Evolutionary conservation across 2,113 vertebrate species (phyloP).

Genomic region (Turdus rufiventris): DNA sequence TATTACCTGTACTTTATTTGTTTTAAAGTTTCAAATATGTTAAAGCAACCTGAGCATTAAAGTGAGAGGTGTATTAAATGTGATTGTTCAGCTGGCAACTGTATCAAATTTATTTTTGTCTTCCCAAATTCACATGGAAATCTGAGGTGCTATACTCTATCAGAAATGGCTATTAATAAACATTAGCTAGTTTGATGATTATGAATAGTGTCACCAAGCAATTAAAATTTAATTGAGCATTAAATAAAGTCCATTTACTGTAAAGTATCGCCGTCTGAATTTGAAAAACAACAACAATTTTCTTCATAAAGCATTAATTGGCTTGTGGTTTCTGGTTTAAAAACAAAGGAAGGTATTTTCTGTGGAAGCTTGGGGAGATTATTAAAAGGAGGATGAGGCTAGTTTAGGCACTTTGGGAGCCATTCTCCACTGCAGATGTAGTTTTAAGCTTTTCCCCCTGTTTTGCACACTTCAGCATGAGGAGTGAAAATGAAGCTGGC

Average conservation of each 20-base stretch:
- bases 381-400: background rate
- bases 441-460: background rate
- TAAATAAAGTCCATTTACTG: conserved; percentile 61
- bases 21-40: background rate
- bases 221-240: conserved; percentile 65
- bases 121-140: background rate
- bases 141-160: background rate
- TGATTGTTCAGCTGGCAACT: background rate
- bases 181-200: conserved; percentile 44
- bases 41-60: background rate
- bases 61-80: background rate
- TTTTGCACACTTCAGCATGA: background rate
- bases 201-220: conserved; percentile 55
- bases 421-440: background rate
- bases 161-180: conserved; percentile 41
- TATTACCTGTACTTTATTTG: background rate
- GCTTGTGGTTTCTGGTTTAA: background rate
- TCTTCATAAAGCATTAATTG: background rate
- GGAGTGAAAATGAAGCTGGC: background rate
- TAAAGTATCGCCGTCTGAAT: conserved; percentile 24
- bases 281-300: conserved; percentile 5
- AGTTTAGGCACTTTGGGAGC: background rate
- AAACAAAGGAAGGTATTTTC: background rate
- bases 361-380: background rate
- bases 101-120: background rate